Evolutionary conservation across 1,140 invertebrate species (phyloP), one percentile per base, ranked within the genome.

Genomic region (Tetramorium simillimum): DNA sequence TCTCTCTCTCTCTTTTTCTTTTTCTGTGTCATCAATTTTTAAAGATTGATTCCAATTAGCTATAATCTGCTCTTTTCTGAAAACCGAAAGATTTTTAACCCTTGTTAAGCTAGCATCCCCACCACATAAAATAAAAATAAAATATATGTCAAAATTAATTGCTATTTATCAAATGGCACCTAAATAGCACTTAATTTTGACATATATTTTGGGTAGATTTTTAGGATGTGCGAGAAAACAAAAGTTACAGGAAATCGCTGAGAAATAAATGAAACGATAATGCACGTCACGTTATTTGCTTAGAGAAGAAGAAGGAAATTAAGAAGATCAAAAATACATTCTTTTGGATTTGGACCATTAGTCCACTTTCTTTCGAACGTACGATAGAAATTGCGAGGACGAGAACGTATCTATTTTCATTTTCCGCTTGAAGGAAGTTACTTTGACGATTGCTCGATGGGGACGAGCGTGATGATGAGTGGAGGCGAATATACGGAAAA

Each of bases 401-500:
- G 21, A 46, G 40, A 4, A 24, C 6, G 14, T 28, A 69, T 24
- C 65, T 49, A 69, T 69, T 69, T 69, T 24, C 37, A 46, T 46
- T 69, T 69, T 69, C 40, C 40, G 65, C 40, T 69, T 28, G 65
- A 24, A 24, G 21, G 40, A 69, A 69, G 40, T 46, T 69, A 24
- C 65, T 67, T 67, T 69, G 65, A 69, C 37, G 40, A 69, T 28
- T 2, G 40, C 21, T 24, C 65, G 40, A 49, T 69, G 43, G 65
- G 0, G 12, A 49, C 40, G 65, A 46, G 21, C 65, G 65, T 49
- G 65, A 69, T 69, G 65, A 49, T 69, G 65, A 69, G 40, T 69
- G 21, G 21, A 46, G 65, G 40, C 40, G 40, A 69, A 69, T 69
- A 69, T 28, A 46, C 69, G 69, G 46, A 51, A 72, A 72, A 51